These are phyloP conservation scores for Lathronympha strigana DNA, from an alignment of 2,888 invertebrate species.

Conservation along the genomic window DNA sequence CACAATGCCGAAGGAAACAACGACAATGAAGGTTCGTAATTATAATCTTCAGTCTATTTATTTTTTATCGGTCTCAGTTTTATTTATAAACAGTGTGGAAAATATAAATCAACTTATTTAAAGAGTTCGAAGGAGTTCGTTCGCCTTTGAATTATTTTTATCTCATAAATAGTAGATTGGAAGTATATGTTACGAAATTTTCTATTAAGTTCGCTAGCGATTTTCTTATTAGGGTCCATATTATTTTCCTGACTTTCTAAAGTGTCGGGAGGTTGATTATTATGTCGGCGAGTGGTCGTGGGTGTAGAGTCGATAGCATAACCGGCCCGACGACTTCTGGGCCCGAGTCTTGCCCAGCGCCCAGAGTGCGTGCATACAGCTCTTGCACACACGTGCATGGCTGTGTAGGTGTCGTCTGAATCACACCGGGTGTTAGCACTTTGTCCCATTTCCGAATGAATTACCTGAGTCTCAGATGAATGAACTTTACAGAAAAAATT, in stretches of 20 bases:
- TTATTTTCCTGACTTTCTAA: constrained; percentile 48
- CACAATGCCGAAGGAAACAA: constrained; percentile 76
- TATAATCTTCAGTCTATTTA: constrained; percentile 57
- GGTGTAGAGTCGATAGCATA: constrained; percentile 68
- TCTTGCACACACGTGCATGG: constrained; percentile 58
- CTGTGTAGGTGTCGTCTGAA: constrained; percentile 41
- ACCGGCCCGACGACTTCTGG: constrained; percentile 67
- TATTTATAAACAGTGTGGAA: constrained; percentile 41
- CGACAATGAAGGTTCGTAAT: constrained; percentile 80
- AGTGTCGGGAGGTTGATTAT: constrained; percentile 50
- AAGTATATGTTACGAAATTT: constrained; percentile 41
- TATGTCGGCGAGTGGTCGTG: constrained; percentile 55
- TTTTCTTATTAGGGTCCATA: constrained; percentile 43
- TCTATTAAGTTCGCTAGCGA: constrained; percentile 39
- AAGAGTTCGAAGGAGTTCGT: constrained; percentile 12
- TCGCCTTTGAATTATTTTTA: constrained; percentile 48
- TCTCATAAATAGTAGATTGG: constrained; percentile 28
- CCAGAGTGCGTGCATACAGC: constrained; percentile 50
- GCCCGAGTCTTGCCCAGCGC: constrained; percentile 50
- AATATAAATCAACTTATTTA: constrained; percentile 23
- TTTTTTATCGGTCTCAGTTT: constrained; percentile 54
- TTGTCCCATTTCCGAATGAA: constrained; percentile 32
- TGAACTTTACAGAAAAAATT: neutral
- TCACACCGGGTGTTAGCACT: constrained; percentile 32
- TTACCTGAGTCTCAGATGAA: constrained; percentile 19